Conservation (phyloP, 2,797 vertebrate genomes). For the Eleutherodactylus coqui region DNA sequence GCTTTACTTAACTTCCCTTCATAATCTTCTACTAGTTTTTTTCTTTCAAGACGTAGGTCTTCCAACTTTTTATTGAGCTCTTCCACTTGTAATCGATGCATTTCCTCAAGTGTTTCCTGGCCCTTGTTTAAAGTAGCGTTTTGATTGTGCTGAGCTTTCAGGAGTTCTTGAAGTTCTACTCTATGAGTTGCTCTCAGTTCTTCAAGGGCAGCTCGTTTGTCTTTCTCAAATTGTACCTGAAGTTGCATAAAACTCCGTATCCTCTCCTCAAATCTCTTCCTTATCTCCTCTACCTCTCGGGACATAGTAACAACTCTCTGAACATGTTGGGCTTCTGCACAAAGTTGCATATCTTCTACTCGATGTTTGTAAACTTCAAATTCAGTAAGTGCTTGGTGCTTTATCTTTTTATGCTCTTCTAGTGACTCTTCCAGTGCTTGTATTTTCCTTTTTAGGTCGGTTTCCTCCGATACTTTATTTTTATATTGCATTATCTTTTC, state of each 20-base stretch:
- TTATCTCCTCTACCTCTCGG: slow-evolving; percentile 95
- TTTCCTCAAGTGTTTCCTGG: slow-evolving; percentile 89
- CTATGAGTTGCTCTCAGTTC: slow-evolving; percentile 87
- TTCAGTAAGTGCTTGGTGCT: slow-evolving; percentile 92
- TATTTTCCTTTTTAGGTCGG: slow-evolving; percentile 92
- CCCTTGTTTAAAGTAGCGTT: slow-evolving; percentile 89
- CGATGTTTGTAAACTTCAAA: slow-evolving; percentile 95
- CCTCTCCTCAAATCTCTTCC: slow-evolving; percentile 93
- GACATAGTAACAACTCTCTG: slow-evolving; percentile 96
- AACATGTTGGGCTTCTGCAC: slow-evolving; percentile 95
- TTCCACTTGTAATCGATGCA: slow-evolving; percentile 87
- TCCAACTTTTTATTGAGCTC: slow-evolving; percentile 86
- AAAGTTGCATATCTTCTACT: slow-evolving; percentile 96
- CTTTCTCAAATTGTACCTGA: slow-evolving; percentile 91
- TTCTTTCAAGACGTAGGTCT: slow-evolving; percentile 89
- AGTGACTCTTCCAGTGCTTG: slow-evolving; percentile 94
- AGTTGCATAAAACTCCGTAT: slow-evolving; percentile 88
- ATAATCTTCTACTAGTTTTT: slow-evolving; percentile 93
- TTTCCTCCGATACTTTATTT: slow-evolving; percentile 92
- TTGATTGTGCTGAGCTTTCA: slow-evolving; percentile 90
- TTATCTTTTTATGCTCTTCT: slow-evolving; percentile 95
- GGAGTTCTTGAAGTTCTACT: slow-evolving; percentile 90
- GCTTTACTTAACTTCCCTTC: slow-evolving; percentile 95
- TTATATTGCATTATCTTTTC: slow-evolving; percentile 95
- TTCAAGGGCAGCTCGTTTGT: slow-evolving; percentile 88